phyloP scores from a whole-genome alignment of 2,113 vertebrate species.

The Menidia beryllina region DNA sequence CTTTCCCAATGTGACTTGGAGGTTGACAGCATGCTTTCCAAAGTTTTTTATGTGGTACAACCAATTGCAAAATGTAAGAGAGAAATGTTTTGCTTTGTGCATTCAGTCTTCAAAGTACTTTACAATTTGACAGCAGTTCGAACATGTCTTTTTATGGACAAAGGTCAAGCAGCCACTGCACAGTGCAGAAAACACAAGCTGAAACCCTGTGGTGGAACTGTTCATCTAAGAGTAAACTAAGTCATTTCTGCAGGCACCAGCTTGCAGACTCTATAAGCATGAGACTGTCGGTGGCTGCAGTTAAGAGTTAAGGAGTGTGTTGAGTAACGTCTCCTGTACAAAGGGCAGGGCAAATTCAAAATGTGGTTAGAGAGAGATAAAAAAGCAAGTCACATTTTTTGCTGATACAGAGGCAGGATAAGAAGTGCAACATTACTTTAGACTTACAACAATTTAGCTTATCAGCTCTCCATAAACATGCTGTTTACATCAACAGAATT shows the following conservation, averaged over 20 bases:
- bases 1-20: too few species aligned
- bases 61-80: not conserved
- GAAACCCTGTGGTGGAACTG: conserved; percentile 1
- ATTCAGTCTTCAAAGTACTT: not conserved
- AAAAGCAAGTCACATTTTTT: not conserved
- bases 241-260: conserved; percentile 5
- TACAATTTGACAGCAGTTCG: conserved; percentile 1
- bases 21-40: not conserved
- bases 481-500: not conserved
- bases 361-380: conserved; percentile 17
- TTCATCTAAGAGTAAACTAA: conserved; percentile 45
- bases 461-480: not conserved
- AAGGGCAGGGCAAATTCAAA: not conserved
- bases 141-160: not conserved
- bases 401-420: not conserved
- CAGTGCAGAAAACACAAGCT: not conserved
- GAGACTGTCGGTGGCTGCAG: not conserved
- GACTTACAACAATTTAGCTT: not conserved
- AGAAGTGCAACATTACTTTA: conserved; percentile 12
- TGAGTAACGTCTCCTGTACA: conserved; percentile 8
- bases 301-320: conserved; percentile 19
- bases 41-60: too few species aligned
- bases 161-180: too few species aligned
- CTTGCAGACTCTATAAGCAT: conserved; percentile 17
- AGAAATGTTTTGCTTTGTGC: too few species aligned